These are phyloP conservation scores for Sebastes taczanowskii DNA, from an alignment of 2,797 vertebrate genomes.

Conservation along the genomic window DNA sequence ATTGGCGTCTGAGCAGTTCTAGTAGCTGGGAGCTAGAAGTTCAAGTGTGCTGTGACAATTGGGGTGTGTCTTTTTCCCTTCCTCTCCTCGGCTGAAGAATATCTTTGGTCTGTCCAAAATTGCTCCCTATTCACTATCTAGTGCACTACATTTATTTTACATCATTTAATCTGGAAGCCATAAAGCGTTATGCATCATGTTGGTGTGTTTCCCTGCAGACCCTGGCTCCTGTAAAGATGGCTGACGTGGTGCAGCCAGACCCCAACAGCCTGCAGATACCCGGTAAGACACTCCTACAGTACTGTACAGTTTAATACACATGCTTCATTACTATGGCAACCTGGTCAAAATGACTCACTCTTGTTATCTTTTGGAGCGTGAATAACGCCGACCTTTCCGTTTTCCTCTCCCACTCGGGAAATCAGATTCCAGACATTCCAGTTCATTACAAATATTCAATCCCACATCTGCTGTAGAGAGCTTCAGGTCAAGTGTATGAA, in stretches of 20 bases:
- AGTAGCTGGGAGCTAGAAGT: background rate
- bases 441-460: conserved; percentile 9
- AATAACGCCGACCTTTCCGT: conserved; percentile 30
- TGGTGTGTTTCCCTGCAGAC: conserved; percentile 47
- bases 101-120: background rate
- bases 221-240: conserved; percentile 75
- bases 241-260: conserved; percentile 63
- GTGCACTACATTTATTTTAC: background rate
- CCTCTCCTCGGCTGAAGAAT: background rate
- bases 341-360: conserved; percentile 23
- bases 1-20: background rate
- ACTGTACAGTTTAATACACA: background rate
- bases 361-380: conserved; percentile 16
- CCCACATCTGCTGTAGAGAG: background rate
- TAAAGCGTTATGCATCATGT: background rate
- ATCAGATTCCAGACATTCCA: conserved; percentile 59
- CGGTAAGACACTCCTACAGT: conserved; percentile 40
- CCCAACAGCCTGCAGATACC: conserved; percentile 53
- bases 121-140: background rate
- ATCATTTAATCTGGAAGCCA: background rate
- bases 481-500: conserved; percentile 6
- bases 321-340: conserved; percentile 1
- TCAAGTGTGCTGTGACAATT: background rate
- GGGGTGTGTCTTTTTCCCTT: conserved; percentile 15
- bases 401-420: conserved; percentile 39